Evolutionary conservation across 2,113 vertebrate species (phyloP).

Genomic region (Pelodiscus sinensis): DNA sequence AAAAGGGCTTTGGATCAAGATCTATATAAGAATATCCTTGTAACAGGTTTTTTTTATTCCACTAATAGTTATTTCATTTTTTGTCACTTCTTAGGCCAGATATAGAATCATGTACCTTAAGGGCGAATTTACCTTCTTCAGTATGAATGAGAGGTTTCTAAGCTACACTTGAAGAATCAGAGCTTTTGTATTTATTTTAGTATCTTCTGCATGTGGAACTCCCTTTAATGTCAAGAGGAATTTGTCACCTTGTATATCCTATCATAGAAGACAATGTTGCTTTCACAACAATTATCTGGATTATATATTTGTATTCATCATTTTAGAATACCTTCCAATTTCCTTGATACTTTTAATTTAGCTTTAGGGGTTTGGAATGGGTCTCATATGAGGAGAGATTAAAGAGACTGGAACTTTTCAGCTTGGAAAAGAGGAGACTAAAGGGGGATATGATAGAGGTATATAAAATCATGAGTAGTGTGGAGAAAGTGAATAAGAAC

Average conservation of each 20-base stretch:
- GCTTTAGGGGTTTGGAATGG: too few species aligned
- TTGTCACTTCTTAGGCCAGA: neutral
- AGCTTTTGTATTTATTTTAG: neutral
- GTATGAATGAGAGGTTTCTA: neutral
- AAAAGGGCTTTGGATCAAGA: neutral
- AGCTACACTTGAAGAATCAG: rapidly evolving
- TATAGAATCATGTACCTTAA: neutral
- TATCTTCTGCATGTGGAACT: neutral
- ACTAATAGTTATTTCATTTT: neutral
- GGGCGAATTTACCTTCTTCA: neutral
- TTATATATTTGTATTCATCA: neutral
- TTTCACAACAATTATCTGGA: neutral
- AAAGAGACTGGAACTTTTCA: too few species aligned
- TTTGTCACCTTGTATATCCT: neutral
- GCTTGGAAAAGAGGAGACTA: too few species aligned
- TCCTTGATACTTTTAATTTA: neutral
- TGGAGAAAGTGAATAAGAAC: too few species aligned
- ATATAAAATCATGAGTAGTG: too few species aligned
- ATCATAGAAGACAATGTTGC: neutral
- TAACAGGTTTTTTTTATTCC: neutral
- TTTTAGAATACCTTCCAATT: neutral
- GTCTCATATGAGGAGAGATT: too few species aligned
- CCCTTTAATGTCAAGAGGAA: neutral
- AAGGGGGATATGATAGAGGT: too few species aligned
- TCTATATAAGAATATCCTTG: neutral